Percentiles rank a stretch among this genome's conserved stretches.
phyloP scores from a whole-genome alignment of 2,113 vertebrate genomes.

The Cyanoramphus novaezelandiae region DNA sequence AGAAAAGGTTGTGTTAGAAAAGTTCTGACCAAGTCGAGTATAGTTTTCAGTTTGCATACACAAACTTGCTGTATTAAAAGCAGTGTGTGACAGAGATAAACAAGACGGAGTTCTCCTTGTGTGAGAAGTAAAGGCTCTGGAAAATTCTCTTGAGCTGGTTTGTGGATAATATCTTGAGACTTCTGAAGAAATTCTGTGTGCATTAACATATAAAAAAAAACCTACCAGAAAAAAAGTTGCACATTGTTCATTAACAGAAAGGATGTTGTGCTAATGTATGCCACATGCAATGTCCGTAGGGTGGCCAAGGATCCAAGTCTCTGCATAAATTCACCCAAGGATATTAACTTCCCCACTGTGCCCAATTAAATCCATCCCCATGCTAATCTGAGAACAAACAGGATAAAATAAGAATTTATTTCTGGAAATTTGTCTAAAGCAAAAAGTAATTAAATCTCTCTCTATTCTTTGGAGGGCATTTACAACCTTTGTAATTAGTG shows the following conservation, averaged over 20 bases:
- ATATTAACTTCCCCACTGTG: constrained; percentile 58
- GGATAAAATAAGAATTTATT: constrained; percentile 45
- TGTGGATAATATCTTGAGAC: constrained; percentile 7
- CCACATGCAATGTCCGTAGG: not conserved
- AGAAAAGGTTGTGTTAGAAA: not conserved
- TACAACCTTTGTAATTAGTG: constrained; percentile 21
- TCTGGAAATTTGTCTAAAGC: constrained; percentile 43
- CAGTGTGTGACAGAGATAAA: not conserved
- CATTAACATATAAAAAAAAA: not conserved
- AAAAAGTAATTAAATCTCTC: constrained; percentile 45
- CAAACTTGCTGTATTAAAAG: not conserved
- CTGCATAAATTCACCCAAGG: constrained; percentile 51
- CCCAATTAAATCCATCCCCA: constrained; percentile 56
- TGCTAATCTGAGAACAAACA: constrained; percentile 60
- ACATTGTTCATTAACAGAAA: constrained; percentile 41
- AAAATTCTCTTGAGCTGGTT: not conserved
- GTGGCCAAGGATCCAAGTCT: constrained; percentile 47
- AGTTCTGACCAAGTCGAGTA: not conserved
- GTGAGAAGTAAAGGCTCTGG: not conserved
- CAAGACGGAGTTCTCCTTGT: not conserved
- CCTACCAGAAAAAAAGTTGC: not conserved
- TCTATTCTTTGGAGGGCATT: constrained; percentile 40
- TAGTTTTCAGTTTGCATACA: not conserved
- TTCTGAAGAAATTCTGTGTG: constrained; percentile 5
- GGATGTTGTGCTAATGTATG: constrained; percentile 50